Conservation (phyloP, 2,113 vertebrate species). For the Turdus rufiventris region DNA sequence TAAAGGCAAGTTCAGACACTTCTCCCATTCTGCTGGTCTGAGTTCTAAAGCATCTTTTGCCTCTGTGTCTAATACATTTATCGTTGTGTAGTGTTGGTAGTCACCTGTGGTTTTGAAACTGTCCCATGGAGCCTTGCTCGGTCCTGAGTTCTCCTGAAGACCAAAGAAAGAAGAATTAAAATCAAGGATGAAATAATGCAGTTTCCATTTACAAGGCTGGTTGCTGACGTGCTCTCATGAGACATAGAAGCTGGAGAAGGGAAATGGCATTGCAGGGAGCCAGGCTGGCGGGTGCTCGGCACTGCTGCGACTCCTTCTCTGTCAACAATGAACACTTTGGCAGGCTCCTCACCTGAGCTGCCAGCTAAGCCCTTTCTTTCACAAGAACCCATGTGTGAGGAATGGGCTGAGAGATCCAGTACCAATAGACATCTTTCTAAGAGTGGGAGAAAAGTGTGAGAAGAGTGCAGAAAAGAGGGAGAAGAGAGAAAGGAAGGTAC, state of each 20-base stretch:
- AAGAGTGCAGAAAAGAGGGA: neutral
- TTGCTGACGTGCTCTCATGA: neutral
- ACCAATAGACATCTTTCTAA: neutral
- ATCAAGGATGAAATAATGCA: neutral
- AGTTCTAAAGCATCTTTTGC: constrained; percentile 97
- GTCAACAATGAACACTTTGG: neutral
- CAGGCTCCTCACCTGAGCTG: constrained; percentile 43
- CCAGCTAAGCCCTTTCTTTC: constrained; percentile 6
- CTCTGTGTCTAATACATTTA: constrained; percentile 96
- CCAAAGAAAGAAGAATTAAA: constrained; percentile 41
- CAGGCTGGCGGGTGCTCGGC: neutral
- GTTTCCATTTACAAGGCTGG: neutral
- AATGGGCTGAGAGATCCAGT: constrained; percentile 21
- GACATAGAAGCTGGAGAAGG: neutral
- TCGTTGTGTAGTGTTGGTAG: constrained; percentile 98
- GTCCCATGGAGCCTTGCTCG: constrained; percentile 97
- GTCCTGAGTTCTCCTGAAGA: constrained; percentile 90
- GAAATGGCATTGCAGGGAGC: constrained; percentile 1
- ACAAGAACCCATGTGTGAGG: neutral
- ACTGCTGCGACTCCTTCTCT: neutral
- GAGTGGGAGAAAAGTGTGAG: neutral
- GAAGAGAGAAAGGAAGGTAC: neutral
- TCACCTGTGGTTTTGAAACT: constrained; percentile 95
- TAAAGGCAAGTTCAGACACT: constrained; percentile 97
- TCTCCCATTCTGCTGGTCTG: constrained; percentile 97